These are phyloP conservation scores for Rosalia funebris DNA, from an alignment of 2,888 invertebrate genomes.

Conservation along the genomic window DNA sequence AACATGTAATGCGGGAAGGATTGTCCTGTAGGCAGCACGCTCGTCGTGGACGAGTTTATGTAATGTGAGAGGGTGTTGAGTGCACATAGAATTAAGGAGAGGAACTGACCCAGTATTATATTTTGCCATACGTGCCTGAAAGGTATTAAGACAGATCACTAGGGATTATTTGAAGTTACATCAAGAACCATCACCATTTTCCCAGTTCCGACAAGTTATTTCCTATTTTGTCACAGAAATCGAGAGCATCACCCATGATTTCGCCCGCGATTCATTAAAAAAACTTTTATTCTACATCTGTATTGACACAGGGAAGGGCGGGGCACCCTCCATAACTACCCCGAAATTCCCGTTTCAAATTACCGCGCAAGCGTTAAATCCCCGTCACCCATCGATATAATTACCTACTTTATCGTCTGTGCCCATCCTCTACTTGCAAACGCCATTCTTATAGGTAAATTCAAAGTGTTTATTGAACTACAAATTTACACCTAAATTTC, in stretches of 20 bases:
- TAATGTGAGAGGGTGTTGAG: conserved; percentile 80
- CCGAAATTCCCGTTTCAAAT: conserved; percentile 37
- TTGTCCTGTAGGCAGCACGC: conserved; percentile 83
- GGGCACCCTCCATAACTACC: conserved; percentile 45
- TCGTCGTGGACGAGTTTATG: conserved; percentile 74
- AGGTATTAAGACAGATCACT: conserved; percentile 36
- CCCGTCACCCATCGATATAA: not conserved
- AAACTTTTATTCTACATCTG: conserved; percentile 37
- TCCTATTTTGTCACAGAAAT: conserved; percentile 75
- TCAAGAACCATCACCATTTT: conserved; percentile 70
- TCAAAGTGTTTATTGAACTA: too few species aligned
- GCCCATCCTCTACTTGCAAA: too few species aligned
- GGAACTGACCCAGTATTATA: conserved; percentile 78
- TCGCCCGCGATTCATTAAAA: conserved; percentile 34
- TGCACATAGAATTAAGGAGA: conserved; percentile 80
- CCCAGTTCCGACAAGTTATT: conserved; percentile 74
- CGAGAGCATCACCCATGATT: conserved; percentile 58
- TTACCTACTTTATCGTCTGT: conserved; percentile 1
- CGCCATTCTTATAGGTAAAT: too few species aligned
- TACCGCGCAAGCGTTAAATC: conserved; percentile 41
- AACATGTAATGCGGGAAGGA: conserved; percentile 82
- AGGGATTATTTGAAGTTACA: not conserved
- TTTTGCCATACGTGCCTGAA: conserved; percentile 74
- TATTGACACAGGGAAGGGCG: conserved; percentile 47
- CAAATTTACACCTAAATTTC: too few species aligned